Percentiles rank a stretch among this genome's conserved stretches.
phyloP scores from a whole-genome alignment of 2,797 vertebrate species.

The Hyperoplus immaculatus region DNA sequence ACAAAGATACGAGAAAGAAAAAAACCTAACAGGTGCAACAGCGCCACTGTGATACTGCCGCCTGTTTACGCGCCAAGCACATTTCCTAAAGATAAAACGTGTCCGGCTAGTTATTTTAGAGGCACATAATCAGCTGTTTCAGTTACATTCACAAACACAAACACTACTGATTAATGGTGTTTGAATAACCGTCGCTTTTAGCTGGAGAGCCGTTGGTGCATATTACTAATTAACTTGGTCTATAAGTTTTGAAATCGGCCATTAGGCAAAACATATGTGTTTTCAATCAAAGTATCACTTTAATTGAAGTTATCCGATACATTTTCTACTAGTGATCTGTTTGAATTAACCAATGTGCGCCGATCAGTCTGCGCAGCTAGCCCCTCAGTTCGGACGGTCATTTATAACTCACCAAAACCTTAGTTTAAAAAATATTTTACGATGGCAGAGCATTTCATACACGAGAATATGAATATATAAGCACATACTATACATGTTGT shows the following conservation, averaged over 20 bases:
- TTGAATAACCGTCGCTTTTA: background rate
- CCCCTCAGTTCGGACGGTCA: too few relatives aligned
- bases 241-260: background rate
- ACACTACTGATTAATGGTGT: too few relatives aligned
- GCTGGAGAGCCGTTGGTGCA: background rate
- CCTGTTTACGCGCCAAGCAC: conserved; percentile 28
- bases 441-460: rapidly evolving
- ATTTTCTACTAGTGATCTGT: rapidly evolving
- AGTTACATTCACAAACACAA: too few relatives aligned
- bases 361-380: too few relatives aligned
- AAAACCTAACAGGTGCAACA: background rate
- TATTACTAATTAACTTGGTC: background rate
- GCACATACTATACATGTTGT: rapidly evolving
- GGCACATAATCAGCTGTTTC: too few relatives aligned
- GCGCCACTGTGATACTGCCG: background rate
- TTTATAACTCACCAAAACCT: background rate
- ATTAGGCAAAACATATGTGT: too few relatives aligned
- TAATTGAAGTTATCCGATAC: too few relatives aligned
- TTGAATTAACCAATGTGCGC: background rate
- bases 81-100: too few relatives aligned
- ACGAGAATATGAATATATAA: background rate
- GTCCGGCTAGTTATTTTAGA: background rate
- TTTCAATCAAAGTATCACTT: background rate
- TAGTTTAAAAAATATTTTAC: rapidly evolving
- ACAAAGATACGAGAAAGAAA: too few relatives aligned